Evolutionary conservation across 2,113 vertebrate species (phyloP).

Genomic region (Cygnus atratus): DNA sequence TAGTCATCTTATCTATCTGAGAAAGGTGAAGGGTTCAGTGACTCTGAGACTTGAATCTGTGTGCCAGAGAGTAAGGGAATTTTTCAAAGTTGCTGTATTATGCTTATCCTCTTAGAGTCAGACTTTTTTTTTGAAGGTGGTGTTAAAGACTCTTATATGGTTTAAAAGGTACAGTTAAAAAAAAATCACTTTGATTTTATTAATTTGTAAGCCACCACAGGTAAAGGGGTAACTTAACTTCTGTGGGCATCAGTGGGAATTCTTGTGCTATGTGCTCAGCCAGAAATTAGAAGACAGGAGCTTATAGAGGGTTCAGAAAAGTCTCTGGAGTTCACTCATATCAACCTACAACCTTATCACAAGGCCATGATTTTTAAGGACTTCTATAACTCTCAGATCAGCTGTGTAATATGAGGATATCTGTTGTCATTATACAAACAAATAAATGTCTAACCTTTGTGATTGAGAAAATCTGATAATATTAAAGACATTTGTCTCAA

Average conservation of each 20-base stretch:
- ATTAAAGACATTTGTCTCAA: constrained; percentile 1
- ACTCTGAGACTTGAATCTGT: constrained; percentile 10
- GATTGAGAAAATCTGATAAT: constrained; percentile 15
- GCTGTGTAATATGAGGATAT: neutral
- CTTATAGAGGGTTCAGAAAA: neutral
- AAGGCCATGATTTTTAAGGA: constrained; percentile 19
- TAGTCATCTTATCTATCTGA: constrained; percentile 62
- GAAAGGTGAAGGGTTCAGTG: constrained; percentile 55
- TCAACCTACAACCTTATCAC: neutral
- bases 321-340: neutral
- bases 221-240: neutral
- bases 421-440: constrained; percentile 22
- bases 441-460: constrained; percentile 15
- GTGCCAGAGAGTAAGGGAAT: constrained; percentile 31
- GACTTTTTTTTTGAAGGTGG: neutral
- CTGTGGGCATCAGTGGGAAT: neutral
- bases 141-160: neutral
- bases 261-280: neutral
- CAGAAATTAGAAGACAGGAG: neutral
- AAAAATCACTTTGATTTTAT: neutral
- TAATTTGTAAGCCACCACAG: constrained; percentile 26
- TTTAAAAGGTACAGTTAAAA: neutral
- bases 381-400: neutral
- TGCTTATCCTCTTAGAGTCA: constrained; percentile 48
- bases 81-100: constrained; percentile 48